phyloP scores from a whole-genome alignment of 2,113 vertebrate genomes.

The Myodes glareolus region DNA sequence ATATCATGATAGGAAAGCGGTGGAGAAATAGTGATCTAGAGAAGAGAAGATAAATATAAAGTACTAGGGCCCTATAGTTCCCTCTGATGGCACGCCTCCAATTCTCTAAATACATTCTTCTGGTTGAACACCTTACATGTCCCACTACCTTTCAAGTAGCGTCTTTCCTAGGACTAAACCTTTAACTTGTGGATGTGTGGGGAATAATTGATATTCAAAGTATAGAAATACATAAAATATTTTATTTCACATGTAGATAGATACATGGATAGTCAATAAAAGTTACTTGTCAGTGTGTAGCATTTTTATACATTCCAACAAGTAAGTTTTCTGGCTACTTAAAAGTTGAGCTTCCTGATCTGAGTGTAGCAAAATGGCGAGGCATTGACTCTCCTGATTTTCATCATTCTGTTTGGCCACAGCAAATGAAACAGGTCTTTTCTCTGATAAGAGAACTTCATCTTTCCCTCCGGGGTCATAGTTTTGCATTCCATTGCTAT shows the following conservation, averaged over 20 bases:
- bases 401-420: neutral
- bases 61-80: neutral
- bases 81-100: neutral
- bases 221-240: neutral
- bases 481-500: neutral
- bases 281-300: neutral
- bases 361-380: neutral
- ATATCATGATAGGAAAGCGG: neutral
- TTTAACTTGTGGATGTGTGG: neutral
- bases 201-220: neutral
- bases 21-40: neutral
- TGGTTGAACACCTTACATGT: no score
- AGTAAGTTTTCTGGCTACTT: neutral
- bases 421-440: neutral
- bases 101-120: fast-evolving
- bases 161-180: neutral
- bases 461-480: neutral
- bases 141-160: neutral
- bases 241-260: neutral
- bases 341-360: neutral
- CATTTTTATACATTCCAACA: neutral
- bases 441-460: neutral
- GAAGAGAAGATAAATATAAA: neutral
- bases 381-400: neutral
- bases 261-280: neutral